Percentiles rank a stretch among this genome's conserved stretches.
phyloP scores from a whole-genome alignment of 1,140 invertebrate genomes.

The Drosophila asahinai region DNA sequence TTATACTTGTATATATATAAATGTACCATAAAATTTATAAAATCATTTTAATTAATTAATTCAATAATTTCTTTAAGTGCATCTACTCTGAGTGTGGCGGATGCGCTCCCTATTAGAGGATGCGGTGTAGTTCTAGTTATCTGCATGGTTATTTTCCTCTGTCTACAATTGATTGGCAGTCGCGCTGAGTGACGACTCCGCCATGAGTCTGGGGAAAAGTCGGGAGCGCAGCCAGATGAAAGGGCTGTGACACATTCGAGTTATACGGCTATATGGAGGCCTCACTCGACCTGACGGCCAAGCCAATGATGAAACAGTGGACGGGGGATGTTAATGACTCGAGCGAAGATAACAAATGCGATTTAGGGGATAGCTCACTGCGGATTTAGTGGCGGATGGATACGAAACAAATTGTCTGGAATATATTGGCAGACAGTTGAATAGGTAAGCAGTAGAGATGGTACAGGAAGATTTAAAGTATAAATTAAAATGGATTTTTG shows the following conservation, averaged over 20 bases:
- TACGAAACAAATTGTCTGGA: constrained; percentile 30
- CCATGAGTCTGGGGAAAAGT: constrained; percentile 31
- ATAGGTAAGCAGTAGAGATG: not conserved
- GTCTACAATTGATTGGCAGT: constrained; percentile 51
- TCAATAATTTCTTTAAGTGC: constrained; percentile 7
- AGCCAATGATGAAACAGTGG: not conserved
- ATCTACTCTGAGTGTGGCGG: constrained; percentile 33
- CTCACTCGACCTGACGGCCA: not conserved
- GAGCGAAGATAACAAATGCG: constrained; percentile 40
- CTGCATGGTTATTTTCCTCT: constrained; percentile 46
- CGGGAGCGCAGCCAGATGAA: constrained; percentile 26
- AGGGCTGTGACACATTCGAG: constrained; percentile 48
- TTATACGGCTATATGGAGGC: constrained; percentile 28
- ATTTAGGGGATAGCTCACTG: constrained; percentile 28
- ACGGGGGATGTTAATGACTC: constrained; percentile 36
- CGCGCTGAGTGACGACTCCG: constrained; percentile 36
- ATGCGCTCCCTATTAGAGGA: constrained; percentile 68
- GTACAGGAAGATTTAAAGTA: not conserved
- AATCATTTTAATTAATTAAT: not conserved
- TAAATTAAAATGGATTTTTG: too few relatives aligned
- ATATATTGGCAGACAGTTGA: constrained; percentile 5
- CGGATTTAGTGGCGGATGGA: constrained; percentile 22
- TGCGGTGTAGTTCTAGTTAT: constrained; percentile 69
- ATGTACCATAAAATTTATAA: not conserved
- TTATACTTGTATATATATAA: too few relatives aligned